Evolutionary conservation across 2,797 vertebrate genomes (phyloP).

Genomic region (Gorsachius magnificus): DNA sequence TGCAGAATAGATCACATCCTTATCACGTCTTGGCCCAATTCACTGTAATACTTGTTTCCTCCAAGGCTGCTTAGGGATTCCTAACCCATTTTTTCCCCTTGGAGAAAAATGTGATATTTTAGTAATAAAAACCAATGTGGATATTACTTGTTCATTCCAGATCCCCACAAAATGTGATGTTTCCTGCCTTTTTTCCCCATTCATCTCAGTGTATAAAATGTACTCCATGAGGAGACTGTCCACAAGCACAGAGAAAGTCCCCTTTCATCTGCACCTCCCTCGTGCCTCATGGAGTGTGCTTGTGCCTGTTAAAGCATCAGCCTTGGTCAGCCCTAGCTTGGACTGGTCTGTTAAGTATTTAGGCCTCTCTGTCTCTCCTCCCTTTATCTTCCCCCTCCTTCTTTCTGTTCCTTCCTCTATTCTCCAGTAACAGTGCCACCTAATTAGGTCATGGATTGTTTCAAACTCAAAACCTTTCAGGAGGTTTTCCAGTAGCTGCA

Average conservation of each 20-base stretch:
- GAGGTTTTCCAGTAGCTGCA: conserved; percentile 1
- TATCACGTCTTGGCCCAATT: background rate
- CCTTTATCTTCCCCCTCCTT: background rate
- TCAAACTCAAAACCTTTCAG: conserved; percentile 32
- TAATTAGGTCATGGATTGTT: conserved; percentile 65
- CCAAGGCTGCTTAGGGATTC: background rate
- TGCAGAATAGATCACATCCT: background rate
- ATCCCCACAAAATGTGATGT: background rate
- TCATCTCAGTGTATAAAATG: background rate
- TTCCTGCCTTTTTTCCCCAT: background rate
- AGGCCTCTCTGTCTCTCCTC: background rate
- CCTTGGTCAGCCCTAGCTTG: background rate
- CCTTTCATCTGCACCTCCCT: background rate
- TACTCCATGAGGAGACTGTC: background rate
- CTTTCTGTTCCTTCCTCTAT: background rate
- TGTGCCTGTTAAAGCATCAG: background rate
- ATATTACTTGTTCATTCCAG: background rate
- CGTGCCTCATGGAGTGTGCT: fast-evolving
- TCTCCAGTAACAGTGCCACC: background rate
- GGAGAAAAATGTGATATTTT: background rate
- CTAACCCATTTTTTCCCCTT: background rate
- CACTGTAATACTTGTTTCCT: background rate
- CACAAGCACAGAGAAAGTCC: background rate
- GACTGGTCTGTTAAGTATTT: background rate
- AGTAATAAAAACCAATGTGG: background rate